Evolutionary conservation across 2,888 invertebrate genomes (phyloP), one percentile per base, ranked within the genome.

Genomic region (Xestia xanthographa): DNA sequence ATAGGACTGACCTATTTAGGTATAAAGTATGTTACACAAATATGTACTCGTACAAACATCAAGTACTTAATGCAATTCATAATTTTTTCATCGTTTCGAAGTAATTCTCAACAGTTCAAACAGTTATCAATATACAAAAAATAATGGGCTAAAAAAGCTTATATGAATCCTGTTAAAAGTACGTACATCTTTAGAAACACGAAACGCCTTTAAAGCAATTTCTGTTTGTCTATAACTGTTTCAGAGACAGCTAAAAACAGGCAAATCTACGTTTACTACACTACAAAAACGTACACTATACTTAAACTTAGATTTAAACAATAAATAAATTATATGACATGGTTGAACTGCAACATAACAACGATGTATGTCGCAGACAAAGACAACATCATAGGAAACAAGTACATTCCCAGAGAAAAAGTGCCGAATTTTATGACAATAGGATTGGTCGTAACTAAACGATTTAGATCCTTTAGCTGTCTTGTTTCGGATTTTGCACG

Each of bases 281-380:
- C 53, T 53, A 53, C 53, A 34, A 48, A 56, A 20, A 72, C 29
- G 12, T 5, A 58, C 34, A 66, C 14, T 17, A 29, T 17, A 17
- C 17, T 8, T 8, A 56, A 53, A 53, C 53, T 53, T 53, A 53
- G 12, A 58, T 17, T 26, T 14, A 34, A 29, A 11, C 6, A 58
- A 12, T 20, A 58, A 38, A 34, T 14, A 2, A 0, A 34, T 80
- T 84, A 82, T 12, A 82, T 84, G 3, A 82, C 80, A 63, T 82
- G 82, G 58, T 82, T 84, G 41, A 84, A 84, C 34, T 82, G 82
- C 56, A 82, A 69, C 84, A 84, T 75, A 2, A 82, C 84, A 41
- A 82, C 80, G 58, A 82, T 82, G 45, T 82, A 80, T 29, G 82
- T 84, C 5, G 80, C 84, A 69, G 80, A 72, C 9, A 84, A 17